Percentiles rank a stretch among this genome's conserved stretches.
Conservation (phyloP, 2,797 vertebrate genomes). For the Lemur catta region DNA sequence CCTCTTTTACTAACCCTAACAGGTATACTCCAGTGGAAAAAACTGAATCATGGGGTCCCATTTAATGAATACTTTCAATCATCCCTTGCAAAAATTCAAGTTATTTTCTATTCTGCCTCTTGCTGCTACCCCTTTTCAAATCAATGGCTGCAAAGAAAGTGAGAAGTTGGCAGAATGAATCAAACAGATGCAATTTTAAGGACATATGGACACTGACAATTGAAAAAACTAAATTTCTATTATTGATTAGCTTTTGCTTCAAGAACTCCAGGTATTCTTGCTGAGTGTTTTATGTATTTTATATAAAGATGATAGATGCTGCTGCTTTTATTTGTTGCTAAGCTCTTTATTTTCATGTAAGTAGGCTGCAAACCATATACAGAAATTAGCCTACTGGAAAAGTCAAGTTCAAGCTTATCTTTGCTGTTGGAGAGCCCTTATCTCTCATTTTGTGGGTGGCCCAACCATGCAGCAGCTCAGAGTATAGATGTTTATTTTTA, state of each 20-base stretch:
- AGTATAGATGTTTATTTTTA: neutral
- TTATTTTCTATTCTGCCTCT: conserved; percentile 14
- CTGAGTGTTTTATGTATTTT: neutral
- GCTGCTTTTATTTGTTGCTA: neutral
- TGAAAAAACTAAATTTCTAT: conserved; percentile 46
- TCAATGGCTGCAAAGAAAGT: neutral
- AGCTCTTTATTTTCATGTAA: neutral
- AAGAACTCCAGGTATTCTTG: conserved; percentile 40
- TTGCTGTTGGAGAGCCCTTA: neutral
- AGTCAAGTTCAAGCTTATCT: neutral
- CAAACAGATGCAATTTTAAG: conserved; percentile 29
- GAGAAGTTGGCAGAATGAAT: conserved; percentile 12
- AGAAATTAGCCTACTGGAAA: neutral
- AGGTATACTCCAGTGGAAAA: neutral
- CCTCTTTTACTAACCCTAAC: neutral
- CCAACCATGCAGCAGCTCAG: neutral
- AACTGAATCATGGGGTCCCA: neutral
- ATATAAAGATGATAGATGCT: conserved; percentile 35
- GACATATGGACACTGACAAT: conserved; percentile 7
- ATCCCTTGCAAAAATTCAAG: neutral
- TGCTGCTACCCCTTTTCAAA: conserved; percentile 4
- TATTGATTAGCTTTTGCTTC: conserved; percentile 28
- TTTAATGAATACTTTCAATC: neutral
- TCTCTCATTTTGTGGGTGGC: neutral
- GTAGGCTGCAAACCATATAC: neutral